These are phyloP conservation scores for Boloria selene DNA, from an alignment of 2,888 invertebrate genomes.

Conservation along the genomic window DNA sequence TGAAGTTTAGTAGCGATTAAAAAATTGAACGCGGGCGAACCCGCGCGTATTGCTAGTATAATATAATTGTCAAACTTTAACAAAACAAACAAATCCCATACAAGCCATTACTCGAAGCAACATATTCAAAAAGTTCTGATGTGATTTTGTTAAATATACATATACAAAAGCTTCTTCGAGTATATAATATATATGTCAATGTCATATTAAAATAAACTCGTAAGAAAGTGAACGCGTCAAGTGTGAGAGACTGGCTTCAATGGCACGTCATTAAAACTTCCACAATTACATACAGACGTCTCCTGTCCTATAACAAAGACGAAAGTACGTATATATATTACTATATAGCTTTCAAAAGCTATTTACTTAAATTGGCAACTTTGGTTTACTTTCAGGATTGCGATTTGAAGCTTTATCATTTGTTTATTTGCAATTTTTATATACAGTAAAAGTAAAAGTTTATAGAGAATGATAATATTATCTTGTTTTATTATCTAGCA, in stretches of 20 bases:
- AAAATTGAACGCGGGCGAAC: too few relatives aligned
- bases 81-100: neutral
- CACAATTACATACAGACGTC: slow-evolving; percentile 35
- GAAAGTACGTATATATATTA: slow-evolving; percentile 1
- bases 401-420: too few relatives aligned
- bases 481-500: too few relatives aligned
- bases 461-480: too few relatives aligned
- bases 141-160: neutral
- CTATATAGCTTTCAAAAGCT: neutral
- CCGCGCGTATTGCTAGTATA: too few relatives aligned
- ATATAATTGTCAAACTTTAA: too few relatives aligned
- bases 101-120: neutral
- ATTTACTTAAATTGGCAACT: too few relatives aligned
- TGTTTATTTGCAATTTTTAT: too few relatives aligned
- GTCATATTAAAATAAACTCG: slow-evolving; percentile 22
- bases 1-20: too few relatives aligned
- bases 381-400: too few relatives aligned
- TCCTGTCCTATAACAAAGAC: slow-evolving; percentile 13
- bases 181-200: slow-evolving; percentile 1
- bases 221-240: slow-evolving; percentile 31
- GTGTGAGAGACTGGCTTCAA: slow-evolving; percentile 26
- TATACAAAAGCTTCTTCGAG: neutral
- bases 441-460: too few relatives aligned
- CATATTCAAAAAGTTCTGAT: neutral
- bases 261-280: slow-evolving; percentile 40